Evolutionary conservation across 1,140 invertebrate genomes (phyloP).

Genomic region (Saxidomus purpurata): DNA sequence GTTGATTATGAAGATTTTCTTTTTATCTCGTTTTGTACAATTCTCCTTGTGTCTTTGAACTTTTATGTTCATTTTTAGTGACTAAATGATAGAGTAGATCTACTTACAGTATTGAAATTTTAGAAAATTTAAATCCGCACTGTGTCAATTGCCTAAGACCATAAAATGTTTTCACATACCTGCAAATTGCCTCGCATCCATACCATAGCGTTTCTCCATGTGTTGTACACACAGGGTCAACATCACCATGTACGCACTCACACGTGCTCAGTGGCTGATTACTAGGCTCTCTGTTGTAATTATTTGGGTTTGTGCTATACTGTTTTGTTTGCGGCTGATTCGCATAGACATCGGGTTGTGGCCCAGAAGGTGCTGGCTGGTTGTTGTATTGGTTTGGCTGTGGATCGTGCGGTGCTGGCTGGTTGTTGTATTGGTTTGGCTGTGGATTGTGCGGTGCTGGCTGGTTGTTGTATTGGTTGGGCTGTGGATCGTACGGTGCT

Average conservation of each 20-base stretch:
- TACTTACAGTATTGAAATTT: too few relatives aligned
- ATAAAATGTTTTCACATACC: too few relatives aligned
- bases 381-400: not conserved
- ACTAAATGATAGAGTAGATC: too few relatives aligned
- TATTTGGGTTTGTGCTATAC: not conserved
- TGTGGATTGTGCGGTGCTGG: not conserved
- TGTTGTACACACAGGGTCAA: constrained; percentile 58
- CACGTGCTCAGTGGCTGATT: constrained; percentile 47
- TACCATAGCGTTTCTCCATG: constrained; percentile 37
- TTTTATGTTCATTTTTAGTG: too few relatives aligned
- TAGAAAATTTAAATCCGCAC: too few relatives aligned
- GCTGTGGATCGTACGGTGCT: not conserved
- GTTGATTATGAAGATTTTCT: too few relatives aligned
- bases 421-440: not conserved
- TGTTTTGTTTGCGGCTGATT: not conserved
- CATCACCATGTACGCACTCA: constrained; percentile 25
- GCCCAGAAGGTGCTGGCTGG: not conserved
- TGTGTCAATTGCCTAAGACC: too few relatives aligned
- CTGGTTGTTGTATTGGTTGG: not conserved
- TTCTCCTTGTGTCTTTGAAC: too few relatives aligned
- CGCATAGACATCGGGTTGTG: not conserved
- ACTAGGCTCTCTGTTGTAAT: constrained; percentile 49
- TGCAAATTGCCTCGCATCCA: constrained; percentile 53
- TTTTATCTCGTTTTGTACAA: too few relatives aligned
- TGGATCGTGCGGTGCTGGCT: not conserved